These are phyloP conservation scores for Babyrousa celebensis DNA, from an alignment of 2,797 vertebrate species.

Conservation along the genomic window DNA sequence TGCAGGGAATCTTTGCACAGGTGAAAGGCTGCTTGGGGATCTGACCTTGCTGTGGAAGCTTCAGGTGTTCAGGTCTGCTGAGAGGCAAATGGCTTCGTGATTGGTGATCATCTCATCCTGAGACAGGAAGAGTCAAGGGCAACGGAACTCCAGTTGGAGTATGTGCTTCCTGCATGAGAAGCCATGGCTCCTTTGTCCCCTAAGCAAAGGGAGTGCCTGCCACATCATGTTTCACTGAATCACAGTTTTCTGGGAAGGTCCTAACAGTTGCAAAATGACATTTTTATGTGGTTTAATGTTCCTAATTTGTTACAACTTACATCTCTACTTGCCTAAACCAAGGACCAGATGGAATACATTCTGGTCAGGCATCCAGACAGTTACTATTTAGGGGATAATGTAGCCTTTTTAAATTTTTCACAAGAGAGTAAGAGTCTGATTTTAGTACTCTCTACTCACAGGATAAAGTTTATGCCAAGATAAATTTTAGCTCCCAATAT, in stretches of 20 bases:
- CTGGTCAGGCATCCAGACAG: slow-evolving; percentile 81
- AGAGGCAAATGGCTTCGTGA: slow-evolving; percentile 60
- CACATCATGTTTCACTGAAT: slow-evolving; percentile 72
- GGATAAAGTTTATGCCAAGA: slow-evolving; percentile 74
- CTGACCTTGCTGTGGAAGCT: slow-evolving; percentile 14
- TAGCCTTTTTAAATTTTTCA: slow-evolving; percentile 78
- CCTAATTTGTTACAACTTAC: slow-evolving; percentile 83
- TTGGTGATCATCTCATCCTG: neutral
- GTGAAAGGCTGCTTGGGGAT: slow-evolving; percentile 5
- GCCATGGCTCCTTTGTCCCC: neutral
- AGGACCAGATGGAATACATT: slow-evolving; percentile 81
- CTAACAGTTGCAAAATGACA: slow-evolving; percentile 79
- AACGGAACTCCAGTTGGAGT: neutral
- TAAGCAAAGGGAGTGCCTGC: slow-evolving; percentile 34
- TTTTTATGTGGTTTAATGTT: slow-evolving; percentile 78
- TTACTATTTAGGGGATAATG: slow-evolving; percentile 82
- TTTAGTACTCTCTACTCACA: slow-evolving; percentile 76
- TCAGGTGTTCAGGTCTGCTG: slow-evolving; percentile 36
- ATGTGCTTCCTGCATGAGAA: slow-evolving; percentile 25
- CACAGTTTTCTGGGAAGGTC: slow-evolving; percentile 79
- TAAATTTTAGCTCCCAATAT: slow-evolving; percentile 78
- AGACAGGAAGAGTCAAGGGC: neutral
- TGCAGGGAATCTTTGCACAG: neutral
- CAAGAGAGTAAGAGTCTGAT: slow-evolving; percentile 73
- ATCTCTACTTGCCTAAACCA: slow-evolving; percentile 80